Conservation (phyloP, 1,140 invertebrate genomes). For the Coenobita brevimanus region DNA sequence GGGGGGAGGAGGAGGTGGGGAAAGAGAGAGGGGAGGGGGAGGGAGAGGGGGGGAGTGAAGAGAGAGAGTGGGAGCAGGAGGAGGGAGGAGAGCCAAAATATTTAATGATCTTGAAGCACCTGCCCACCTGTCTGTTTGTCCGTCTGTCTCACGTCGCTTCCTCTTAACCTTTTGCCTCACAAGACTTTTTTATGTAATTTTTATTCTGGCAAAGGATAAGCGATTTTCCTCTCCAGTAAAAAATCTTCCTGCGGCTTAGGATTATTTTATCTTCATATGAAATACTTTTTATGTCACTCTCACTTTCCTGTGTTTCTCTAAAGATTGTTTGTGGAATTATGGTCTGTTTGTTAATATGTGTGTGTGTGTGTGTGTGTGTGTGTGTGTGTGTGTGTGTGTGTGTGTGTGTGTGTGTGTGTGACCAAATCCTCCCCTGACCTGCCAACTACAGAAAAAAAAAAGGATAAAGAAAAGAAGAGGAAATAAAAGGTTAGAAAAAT, state of each 20-base stretch:
- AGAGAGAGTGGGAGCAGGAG: constrained; percentile 17
- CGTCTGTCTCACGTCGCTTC: neutral
- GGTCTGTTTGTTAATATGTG: too few species aligned
- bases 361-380: too few species aligned
- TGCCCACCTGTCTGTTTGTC: neutral
- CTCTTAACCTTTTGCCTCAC: neutral
- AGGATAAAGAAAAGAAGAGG: too few species aligned
- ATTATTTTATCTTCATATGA: too few species aligned
- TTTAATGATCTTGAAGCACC: too few species aligned
- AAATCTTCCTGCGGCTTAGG: too few species aligned
- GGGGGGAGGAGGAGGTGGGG: neutral
- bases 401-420: too few species aligned
- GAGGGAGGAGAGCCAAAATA: neutral
- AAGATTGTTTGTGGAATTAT: too few species aligned
- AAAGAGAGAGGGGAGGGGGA: neutral
- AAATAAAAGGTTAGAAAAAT: too few species aligned
- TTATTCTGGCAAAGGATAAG: neutral
- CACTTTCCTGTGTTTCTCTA: constrained; percentile 14
- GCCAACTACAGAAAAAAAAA: too few species aligned
- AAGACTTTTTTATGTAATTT: neutral
- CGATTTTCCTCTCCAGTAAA: neutral
- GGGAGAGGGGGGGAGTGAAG: neutral
- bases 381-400: constrained; percentile 33
- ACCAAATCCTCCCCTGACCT: too few species aligned
- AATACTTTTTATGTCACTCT: neutral